Conservation (phyloP, 2,113 vertebrate species). For the Eurypyga helias region DNA sequence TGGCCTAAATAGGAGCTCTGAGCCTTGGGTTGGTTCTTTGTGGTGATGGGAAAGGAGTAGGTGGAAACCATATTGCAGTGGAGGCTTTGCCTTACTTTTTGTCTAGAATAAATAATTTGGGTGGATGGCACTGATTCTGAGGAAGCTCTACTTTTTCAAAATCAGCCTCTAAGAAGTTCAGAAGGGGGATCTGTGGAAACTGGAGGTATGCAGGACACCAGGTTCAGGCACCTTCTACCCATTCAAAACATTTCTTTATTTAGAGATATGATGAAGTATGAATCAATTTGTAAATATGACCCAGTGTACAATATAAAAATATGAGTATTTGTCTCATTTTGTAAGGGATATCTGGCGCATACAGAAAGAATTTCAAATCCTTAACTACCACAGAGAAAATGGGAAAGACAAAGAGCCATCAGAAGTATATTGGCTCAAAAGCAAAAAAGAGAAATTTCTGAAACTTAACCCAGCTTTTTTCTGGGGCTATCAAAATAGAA, state of each 20-base stretch:
- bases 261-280: background rate
- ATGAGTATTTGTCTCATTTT: constrained; percentile 27
- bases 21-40: background rate
- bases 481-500: background rate
- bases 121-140: background rate
- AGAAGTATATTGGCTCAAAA: constrained; percentile 3
- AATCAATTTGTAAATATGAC: constrained; percentile 33
- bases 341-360: background rate
- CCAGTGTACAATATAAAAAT: constrained; percentile 28
- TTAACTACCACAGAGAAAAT: constrained; percentile 29
- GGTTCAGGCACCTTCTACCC: background rate
- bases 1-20: background rate
- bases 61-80: background rate
- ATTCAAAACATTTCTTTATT: constrained; percentile 15
- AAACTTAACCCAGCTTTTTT: constrained; percentile 1
- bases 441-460: constrained; percentile 13
- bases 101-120: constrained; percentile 21
- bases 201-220: background rate
- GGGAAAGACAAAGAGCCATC: constrained; percentile 20
- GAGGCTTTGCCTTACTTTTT: background rate
- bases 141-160: background rate
- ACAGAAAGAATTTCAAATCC: constrained; percentile 7
- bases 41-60: background rate
- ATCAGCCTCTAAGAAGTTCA: background rate
- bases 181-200: background rate